Evolutionary conservation across 2,888 invertebrate species (phyloP).

Genomic region (Blera fallax): DNA sequence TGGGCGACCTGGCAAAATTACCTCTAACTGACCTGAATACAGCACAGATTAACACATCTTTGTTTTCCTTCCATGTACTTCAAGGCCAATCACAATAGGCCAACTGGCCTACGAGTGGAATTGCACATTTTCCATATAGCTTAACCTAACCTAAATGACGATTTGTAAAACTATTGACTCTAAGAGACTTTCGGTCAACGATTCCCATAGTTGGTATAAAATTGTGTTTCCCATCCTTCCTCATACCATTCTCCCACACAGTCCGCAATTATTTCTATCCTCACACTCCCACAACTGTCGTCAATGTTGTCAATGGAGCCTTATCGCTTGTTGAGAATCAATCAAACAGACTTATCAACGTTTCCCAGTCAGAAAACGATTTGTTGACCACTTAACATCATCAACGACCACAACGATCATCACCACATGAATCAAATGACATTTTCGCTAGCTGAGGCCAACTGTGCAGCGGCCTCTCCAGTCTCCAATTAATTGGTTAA

Average conservation of each 20-base stretch:
- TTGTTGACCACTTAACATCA: slow-evolving; percentile 59
- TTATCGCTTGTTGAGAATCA: slow-evolving; percentile 1
- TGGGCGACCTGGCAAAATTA: too few species aligned
- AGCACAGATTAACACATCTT: too few species aligned
- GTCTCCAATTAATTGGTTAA: slow-evolving; percentile 40
- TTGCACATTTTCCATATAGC: too few species aligned
- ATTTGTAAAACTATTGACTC: too few species aligned
- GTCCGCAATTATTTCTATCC: too few species aligned
- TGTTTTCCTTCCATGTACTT: too few species aligned
- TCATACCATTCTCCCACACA: background rate
- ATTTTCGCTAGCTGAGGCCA: slow-evolving; percentile 34
- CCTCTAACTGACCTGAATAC: too few species aligned
- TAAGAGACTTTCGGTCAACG: too few species aligned
- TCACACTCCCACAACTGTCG: slow-evolving; percentile 28
- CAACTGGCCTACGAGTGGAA: too few species aligned
- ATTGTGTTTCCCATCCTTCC: background rate
- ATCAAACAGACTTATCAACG: slow-evolving; percentile 20
- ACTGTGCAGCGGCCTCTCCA: background rate
- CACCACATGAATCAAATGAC: slow-evolving; percentile 55
- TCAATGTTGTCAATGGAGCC: background rate
- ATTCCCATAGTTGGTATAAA: too few species aligned
- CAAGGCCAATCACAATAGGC: too few species aligned
- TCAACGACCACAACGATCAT: slow-evolving; percentile 24
- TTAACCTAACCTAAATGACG: too few species aligned
- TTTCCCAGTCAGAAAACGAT: slow-evolving; percentile 35